A percentile compares a stretch with the other conserved stretches of the same genome.
Conservation (phyloP, 2,888 invertebrate species). For the Oxystoma pomonae region DNA sequence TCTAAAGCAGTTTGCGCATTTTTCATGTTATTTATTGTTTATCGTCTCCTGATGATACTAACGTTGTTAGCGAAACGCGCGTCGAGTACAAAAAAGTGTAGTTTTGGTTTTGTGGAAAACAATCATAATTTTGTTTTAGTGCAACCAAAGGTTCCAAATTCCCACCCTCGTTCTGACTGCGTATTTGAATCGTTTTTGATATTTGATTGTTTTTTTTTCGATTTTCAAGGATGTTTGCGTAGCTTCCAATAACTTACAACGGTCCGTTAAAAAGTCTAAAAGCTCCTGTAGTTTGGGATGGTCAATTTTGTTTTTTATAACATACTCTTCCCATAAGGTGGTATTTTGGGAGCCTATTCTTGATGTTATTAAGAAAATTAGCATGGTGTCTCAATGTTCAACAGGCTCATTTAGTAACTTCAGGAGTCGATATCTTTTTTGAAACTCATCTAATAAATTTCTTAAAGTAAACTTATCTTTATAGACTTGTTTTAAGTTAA, state of each 20-base stretch:
- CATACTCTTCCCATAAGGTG: not conserved
- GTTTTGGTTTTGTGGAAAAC: constrained; percentile 3
- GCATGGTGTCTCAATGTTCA: constrained; percentile 6
- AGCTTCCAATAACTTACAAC: constrained; percentile 5
- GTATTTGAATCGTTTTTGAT: too few relatives aligned
- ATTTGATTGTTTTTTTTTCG: too few relatives aligned
- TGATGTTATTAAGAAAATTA: constrained; percentile 3
- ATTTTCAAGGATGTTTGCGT: not conserved
- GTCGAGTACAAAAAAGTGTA: not conserved
- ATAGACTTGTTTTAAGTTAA: constrained; percentile 1
- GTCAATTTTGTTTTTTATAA: not conserved
- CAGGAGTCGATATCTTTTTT: not conserved
- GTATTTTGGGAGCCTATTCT: not conserved
- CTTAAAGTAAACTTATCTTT: not conserved
- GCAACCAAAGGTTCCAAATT: too few relatives aligned
- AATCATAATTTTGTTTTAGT: too few relatives aligned
- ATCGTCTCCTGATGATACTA: not conserved
- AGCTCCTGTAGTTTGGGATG: not conserved
- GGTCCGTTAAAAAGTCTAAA: constrained; percentile 3
- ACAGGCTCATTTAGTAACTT: constrained; percentile 4
- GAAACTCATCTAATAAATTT: not conserved
- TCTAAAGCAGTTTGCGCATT: constrained; percentile 3
- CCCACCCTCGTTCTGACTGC: too few relatives aligned
- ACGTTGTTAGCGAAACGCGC: not conserved
- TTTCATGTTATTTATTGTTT: constrained; percentile 3